phyloP scores from a whole-genome alignment of 2,797 vertebrate species.

The Pteronotus mesoamericanus region DNA sequence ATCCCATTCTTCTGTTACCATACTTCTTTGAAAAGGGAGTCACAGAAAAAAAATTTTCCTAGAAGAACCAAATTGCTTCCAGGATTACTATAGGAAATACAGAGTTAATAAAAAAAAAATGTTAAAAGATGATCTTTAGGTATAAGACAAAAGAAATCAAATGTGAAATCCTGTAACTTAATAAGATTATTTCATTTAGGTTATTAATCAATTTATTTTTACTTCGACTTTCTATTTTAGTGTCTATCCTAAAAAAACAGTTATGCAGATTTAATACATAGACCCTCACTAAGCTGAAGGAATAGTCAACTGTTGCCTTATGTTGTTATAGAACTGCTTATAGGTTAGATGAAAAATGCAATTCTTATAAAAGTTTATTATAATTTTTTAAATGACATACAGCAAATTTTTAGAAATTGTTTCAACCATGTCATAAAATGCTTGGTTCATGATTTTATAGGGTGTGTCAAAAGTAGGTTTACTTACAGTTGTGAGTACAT shows the following conservation, averaged over 20 bases:
- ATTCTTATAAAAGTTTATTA: slow-evolving; percentile 5
- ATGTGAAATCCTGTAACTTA: not conserved
- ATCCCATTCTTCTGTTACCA: not conserved
- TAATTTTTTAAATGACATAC: not conserved
- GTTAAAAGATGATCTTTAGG: not conserved
- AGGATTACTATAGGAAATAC: not conserved
- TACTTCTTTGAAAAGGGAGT: not conserved
- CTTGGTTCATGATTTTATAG: slow-evolving; percentile 18
- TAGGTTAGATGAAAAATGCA: slow-evolving; percentile 30
- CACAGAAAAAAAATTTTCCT: not conserved
- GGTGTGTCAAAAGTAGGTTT: not conserved
- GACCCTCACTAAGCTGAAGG: not conserved
- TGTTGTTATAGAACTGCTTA: not conserved
- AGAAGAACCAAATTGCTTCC: not conserved
- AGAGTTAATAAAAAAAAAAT: not conserved
- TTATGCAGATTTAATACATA: not conserved
- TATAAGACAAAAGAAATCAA: not conserved
- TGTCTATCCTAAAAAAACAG: not conserved
- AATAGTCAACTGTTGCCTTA: not conserved
- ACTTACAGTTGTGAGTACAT: no score
- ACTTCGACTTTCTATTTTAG: slow-evolving; percentile 22
- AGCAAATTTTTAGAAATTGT: slow-evolving; percentile 29
- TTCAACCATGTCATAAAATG: slow-evolving; percentile 41
- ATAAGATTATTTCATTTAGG: not conserved
- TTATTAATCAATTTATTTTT: slow-evolving; percentile 26